Conservation (phyloP, 2,113 vertebrate species). For the Clupea harengus region DNA sequence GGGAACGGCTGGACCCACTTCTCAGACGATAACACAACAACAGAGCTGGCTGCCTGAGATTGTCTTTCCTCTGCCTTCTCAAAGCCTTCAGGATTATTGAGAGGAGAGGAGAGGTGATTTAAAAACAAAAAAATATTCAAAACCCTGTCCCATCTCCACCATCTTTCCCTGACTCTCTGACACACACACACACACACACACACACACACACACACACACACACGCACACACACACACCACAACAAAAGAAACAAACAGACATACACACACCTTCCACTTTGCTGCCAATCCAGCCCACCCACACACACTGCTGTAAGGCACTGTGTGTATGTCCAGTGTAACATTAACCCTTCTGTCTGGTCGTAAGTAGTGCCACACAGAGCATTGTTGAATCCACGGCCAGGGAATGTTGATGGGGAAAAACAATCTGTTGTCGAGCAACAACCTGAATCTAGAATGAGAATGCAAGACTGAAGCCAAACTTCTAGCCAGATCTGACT, state of each 20-base stretch:
- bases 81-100: not conserved
- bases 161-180: not conserved
- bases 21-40: not conserved
- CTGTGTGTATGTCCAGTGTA: not conserved
- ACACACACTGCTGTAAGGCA: not conserved
- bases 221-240: not conserved
- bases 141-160: too few species aligned
- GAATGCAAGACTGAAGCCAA: not conserved
- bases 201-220: not conserved
- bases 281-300: conserved; percentile 9
- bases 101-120: not conserved
- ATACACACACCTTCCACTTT: not conserved
- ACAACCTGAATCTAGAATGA: not conserved
- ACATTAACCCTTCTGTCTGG: not conserved
- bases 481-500: not conserved
- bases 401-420: not conserved
- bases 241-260: not conserved
- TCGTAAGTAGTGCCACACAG: not conserved
- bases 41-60: not conserved
- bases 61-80: not conserved
- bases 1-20: not conserved
- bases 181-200: not conserved
- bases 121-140: too few species aligned
- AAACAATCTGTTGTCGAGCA: conserved; percentile 3
- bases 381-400: not conserved